Evolutionary conservation across 2,888 invertebrate genomes (phyloP).

Genomic region (Agrotis exclamationis): DNA sequence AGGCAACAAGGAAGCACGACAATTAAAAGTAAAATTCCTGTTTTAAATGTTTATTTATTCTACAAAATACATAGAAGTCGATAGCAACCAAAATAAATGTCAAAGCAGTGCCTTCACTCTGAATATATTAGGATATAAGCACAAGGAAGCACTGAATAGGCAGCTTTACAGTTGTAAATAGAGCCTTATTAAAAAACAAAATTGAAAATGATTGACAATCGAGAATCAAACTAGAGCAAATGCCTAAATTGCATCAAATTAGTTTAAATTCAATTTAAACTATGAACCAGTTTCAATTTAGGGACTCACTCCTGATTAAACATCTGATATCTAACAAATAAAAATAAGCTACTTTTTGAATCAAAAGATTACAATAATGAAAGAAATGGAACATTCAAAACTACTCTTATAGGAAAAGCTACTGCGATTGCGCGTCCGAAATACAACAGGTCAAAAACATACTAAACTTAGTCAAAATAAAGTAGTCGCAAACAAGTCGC

Average conservation of each 20-base stretch:
- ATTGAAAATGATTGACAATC: constrained; percentile 4
- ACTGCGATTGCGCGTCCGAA: constrained; percentile 61
- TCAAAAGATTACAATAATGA: constrained; percentile 4
- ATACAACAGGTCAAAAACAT: constrained; percentile 53
- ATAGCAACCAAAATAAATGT: constrained; percentile 30
- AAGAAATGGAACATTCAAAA: constrained; percentile 2
- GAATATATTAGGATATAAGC: constrained; percentile 86
- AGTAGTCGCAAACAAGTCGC: constrained; percentile 35
- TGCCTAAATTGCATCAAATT: constrained; percentile 12
- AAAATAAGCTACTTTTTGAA: constrained; percentile 7
- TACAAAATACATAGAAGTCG: constrained; percentile 44
- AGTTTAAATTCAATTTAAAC: constrained; percentile 55
- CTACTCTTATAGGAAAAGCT: constrained; percentile 39
- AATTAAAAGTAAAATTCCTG: neutral
- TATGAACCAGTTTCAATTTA: constrained; percentile 7
- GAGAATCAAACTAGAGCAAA: constrained; percentile 30
- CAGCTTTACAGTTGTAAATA: constrained; percentile 84
- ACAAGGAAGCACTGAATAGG: constrained; percentile 84
- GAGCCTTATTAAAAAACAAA: constrained; percentile 62
- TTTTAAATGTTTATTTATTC: constrained; percentile 44
- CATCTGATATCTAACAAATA: neutral
- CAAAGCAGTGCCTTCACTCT: constrained; percentile 82
- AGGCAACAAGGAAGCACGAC: neutral
- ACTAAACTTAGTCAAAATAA: constrained; percentile 55
- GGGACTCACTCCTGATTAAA: constrained; percentile 11